These are phyloP conservation scores for Conger conger DNA, from an alignment of 2,113 vertebrate species.

Conservation along the genomic window DNA sequence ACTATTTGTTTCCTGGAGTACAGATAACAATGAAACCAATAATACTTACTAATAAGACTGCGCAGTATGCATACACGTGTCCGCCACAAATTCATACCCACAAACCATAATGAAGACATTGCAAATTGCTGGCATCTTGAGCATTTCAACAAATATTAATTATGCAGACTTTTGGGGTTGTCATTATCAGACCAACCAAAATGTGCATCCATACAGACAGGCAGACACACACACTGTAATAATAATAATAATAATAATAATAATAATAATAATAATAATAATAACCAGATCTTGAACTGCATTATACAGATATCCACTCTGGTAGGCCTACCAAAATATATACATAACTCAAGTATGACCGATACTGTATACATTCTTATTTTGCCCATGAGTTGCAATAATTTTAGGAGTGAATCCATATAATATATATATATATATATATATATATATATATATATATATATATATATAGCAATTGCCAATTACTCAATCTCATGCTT, in stretches of 20 bases:
- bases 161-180: background rate
- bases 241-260: too few species aligned
- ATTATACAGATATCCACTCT: background rate
- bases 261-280: too few species aligned
- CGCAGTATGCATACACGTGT: background rate
- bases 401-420: too few species aligned
- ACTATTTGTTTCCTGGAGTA: too few species aligned
- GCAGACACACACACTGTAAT: too few species aligned
- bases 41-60: too few species aligned
- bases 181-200: background rate
- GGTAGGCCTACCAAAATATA: background rate
- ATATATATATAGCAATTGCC: too few species aligned
- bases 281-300: background rate
- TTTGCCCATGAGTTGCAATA: too few species aligned
- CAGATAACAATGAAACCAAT: too few species aligned
- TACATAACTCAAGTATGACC: background rate
- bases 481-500: background rate
- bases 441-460: too few species aligned
- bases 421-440: too few species aligned
- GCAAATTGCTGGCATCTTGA: background rate
- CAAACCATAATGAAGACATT: background rate
- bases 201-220: background rate
- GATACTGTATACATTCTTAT: too few species aligned
- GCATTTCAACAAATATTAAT: background rate
- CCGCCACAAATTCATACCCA: background rate